Evolutionary conservation across 2,797 vertebrate species (phyloP).

Genomic region (Myotis myotis): DNA sequence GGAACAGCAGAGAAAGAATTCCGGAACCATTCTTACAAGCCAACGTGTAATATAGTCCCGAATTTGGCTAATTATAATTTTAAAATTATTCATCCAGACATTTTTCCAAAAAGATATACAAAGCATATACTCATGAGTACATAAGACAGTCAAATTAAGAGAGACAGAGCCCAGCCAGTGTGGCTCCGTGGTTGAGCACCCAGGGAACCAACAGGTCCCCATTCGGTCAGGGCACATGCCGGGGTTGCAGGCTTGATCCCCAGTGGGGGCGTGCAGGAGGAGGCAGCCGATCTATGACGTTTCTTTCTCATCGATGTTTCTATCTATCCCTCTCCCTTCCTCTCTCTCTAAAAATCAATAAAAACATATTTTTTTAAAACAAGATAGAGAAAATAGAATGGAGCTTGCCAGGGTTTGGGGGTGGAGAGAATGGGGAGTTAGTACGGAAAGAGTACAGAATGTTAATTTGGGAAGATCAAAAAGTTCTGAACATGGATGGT

Average conservation of each 20-base stretch:
- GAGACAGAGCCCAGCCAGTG: not conserved
- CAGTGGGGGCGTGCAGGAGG: too few relatives aligned
- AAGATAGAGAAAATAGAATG: not conserved
- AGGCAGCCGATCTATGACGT: too few relatives aligned
- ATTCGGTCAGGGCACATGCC: too few relatives aligned
- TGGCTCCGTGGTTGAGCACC: too few relatives aligned
- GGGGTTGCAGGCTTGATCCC: too few relatives aligned
- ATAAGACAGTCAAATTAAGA: not conserved
- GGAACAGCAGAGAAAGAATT: fast-evolving
- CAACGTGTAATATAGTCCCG: not conserved
- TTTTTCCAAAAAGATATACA: not conserved
- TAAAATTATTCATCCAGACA: not conserved
- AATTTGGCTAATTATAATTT: not conserved
- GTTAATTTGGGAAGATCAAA: not conserved
- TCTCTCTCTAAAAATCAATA: too few relatives aligned
- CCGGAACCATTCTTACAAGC: not conserved
- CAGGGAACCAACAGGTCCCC: too few relatives aligned
- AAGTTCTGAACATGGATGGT: not conserved
- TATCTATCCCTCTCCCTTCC: too few relatives aligned
- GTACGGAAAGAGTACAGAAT: not conserved
- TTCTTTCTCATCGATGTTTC: too few relatives aligned
- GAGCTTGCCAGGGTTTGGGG: too few relatives aligned
- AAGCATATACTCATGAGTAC: not conserved
- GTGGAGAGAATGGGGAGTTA: not conserved
- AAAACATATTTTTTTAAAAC: too few relatives aligned